These are phyloP conservation scores for Blera fallax DNA, from an alignment of 2,888 invertebrate genomes.

Conservation along the genomic window DNA sequence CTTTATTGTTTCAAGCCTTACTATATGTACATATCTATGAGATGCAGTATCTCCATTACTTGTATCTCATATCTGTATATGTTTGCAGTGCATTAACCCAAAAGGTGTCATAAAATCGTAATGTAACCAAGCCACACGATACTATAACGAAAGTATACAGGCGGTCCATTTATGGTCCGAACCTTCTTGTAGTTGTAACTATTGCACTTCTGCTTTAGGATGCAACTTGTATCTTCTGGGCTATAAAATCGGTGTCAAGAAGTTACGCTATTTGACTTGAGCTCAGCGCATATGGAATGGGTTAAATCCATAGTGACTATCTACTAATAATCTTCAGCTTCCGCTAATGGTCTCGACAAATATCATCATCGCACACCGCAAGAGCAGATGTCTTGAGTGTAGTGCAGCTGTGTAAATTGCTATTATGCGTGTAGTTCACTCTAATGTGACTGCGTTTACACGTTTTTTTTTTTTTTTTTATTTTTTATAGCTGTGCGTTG, in stretches of 20 bases:
- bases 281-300: neutral
- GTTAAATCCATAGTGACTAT: constrained; percentile 8
- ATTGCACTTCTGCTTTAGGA: constrained; percentile 13
- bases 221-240: constrained; percentile 4
- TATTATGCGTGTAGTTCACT: neutral
- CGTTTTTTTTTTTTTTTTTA: neutral
- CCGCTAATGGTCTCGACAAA: constrained; percentile 38
- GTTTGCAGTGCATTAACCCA: constrained; percentile 21
- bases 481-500: neutral
- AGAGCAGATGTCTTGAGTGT: neutral
- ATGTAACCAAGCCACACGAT: neutral
- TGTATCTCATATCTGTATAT: neutral
- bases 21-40: no score
- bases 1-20: neutral
- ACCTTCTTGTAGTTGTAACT: neutral
- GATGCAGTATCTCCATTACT: constrained; percentile 1
- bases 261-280: constrained; percentile 20
- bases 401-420: neutral
- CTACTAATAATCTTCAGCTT: constrained; percentile 39
- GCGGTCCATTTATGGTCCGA: constrained; percentile 22
- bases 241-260: constrained; percentile 46
- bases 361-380: neutral
- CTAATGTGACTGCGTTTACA: constrained; percentile 3
- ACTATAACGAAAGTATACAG: neutral
- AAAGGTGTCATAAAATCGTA: constrained; percentile 19